Conservation (phyloP, 2,797 vertebrate species). For the Borostomias antarcticus region DNA sequence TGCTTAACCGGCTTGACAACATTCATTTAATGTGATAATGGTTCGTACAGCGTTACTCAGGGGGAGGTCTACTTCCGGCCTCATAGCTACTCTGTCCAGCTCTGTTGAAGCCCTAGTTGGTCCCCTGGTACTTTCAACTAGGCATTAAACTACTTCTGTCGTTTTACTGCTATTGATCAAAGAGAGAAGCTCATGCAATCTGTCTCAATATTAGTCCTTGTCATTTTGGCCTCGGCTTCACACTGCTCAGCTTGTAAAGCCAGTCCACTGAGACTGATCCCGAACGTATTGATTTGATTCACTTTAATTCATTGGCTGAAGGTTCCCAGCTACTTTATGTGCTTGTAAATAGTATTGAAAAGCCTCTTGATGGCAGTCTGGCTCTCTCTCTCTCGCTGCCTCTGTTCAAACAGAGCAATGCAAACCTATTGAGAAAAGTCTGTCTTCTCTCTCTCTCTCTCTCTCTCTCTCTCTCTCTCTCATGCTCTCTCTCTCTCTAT, state of each 20-base stretch:
- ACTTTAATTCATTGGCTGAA: constrained; percentile 40
- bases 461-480: constrained; percentile 33
- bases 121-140: constrained; percentile 27
- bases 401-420: no score
- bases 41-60: no score
- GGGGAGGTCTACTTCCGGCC: no score
- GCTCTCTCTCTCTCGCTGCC: neutral
- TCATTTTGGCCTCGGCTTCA: constrained; percentile 28
- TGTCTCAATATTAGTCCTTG: constrained; percentile 37
- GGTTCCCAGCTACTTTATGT: constrained; percentile 27
- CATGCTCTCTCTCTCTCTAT: no score
- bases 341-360: constrained; percentile 14
- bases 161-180: constrained; percentile 25
- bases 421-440: no score
- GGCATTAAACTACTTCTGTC: constrained; percentile 17
- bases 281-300: constrained; percentile 54
- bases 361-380: neutral
- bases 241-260: constrained; percentile 38
- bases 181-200: constrained; percentile 34
- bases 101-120: constrained; percentile 23
- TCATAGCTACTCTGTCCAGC: constrained; percentile 23
- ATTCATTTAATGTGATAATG: constrained; percentile 47
- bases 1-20: constrained; percentile 53
- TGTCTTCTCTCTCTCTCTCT: neutral
- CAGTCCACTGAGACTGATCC: constrained; percentile 53